A percentile compares a stretch with the other conserved stretches of the same genome.
phyloP scores from a whole-genome alignment of 2,113 vertebrate species.

The Atractosteus spatula region DNA sequence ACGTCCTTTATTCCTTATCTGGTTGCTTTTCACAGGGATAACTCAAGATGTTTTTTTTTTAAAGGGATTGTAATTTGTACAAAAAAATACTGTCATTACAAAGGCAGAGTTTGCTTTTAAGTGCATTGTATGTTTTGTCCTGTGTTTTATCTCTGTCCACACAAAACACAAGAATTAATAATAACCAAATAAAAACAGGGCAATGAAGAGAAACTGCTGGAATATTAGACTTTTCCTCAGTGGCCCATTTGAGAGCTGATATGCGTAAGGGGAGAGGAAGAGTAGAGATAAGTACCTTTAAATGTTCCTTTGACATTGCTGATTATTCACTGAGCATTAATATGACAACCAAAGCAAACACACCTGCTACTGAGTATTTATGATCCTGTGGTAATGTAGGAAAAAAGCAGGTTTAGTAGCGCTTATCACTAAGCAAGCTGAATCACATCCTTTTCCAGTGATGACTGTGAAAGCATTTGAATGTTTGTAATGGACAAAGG shows the following conservation, averaged over 20 bases:
- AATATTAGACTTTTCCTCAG: not conserved
- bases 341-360: no score
- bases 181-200: conserved; percentile 11
- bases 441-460: not conserved
- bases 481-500: conserved; percentile 10
- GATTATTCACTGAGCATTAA: no score
- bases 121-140: not conserved
- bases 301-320: no score
- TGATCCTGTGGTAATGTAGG: no score
- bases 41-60: not conserved
- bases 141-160: conserved; percentile 2
- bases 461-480: not conserved
- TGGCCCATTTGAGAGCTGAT: conserved; percentile 5
- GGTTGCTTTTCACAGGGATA: not conserved
- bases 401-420: no score
- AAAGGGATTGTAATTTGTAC: conserved; percentile 6
- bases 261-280: conserved; percentile 4
- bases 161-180: conserved; percentile 18
- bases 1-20: not conserved
- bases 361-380: no score
- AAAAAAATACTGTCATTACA: no score
- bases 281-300: not conserved
- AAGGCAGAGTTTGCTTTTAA: conserved; percentile 5
- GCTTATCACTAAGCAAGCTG: not conserved
- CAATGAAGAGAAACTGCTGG: not conserved